Evolutionary conservation across 2,888 invertebrate species (phyloP).

Genomic region (Drosophila maculinotata): DNA sequence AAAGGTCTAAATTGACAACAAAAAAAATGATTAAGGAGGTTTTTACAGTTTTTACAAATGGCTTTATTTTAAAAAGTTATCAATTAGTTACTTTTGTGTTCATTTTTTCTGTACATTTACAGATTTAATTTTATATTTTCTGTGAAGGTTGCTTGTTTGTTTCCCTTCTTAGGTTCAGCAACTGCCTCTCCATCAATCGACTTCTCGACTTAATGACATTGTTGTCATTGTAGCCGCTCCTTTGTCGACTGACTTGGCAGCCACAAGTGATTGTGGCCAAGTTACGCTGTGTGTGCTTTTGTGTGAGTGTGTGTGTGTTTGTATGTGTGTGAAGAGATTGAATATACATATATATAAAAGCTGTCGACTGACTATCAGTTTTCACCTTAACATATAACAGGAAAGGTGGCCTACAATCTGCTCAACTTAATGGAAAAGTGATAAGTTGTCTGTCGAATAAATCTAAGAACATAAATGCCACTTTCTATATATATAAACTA

Average conservation of each 20-base stretch:
- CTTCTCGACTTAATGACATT: slow-evolving; percentile 22
- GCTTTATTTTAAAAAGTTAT: not conserved
- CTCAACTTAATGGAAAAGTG: not conserved
- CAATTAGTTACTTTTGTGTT: not conserved
- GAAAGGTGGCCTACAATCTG: not conserved
- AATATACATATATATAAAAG: slow-evolving; percentile 25
- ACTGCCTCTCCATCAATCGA: slow-evolving; percentile 25
- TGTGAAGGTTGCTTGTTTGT: slow-evolving; percentile 29
- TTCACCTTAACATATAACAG: slow-evolving; percentile 4
- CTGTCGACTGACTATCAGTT: slow-evolving; percentile 7
- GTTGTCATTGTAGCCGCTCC: slow-evolving; percentile 38
- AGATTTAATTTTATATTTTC: not conserved
- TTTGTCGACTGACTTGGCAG: slow-evolving; percentile 36
- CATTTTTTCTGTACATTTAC: not conserved
- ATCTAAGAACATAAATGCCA: too few species aligned
- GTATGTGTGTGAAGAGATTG: slow-evolving; percentile 26
- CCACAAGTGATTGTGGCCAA: slow-evolving; percentile 36
- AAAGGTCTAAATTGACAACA: too few species aligned
- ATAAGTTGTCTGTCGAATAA: not conserved
- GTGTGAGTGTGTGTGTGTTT: slow-evolving; percentile 6
- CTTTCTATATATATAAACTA: not conserved
- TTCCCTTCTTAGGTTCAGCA: slow-evolving; percentile 16
- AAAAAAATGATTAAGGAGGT: too few species aligned
- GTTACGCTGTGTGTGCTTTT: slow-evolving; percentile 8
- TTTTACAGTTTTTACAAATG: not conserved